Percentiles rank a stretch among this genome's conserved stretches.
These are phyloP conservation scores for Cyprinus carpio DNA, from an alignment of 2,113 vertebrate genomes.

Conservation along the genomic window DNA sequence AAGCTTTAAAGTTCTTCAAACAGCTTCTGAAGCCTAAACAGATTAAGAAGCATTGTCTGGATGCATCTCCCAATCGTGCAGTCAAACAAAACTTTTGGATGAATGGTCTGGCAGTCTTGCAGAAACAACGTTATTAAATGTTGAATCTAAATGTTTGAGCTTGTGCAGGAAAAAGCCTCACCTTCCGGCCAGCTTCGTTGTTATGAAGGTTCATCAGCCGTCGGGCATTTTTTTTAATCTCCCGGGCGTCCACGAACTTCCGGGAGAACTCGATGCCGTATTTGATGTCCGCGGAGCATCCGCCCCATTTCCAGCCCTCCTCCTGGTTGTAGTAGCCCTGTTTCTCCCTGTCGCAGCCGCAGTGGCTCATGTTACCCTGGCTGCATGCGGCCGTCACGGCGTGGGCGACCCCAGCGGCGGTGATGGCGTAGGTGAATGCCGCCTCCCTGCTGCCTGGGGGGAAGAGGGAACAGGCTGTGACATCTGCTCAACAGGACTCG, in stretches of 20 bases:
- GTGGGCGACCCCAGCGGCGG: conserved; percentile 93
- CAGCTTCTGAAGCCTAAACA: conserved; percentile 11
- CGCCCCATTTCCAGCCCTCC: conserved; percentile 99
- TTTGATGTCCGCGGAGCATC: conserved; percentile 95
- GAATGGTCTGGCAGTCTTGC: background rate
- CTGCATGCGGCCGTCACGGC: conserved; percentile 94
- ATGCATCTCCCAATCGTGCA: background rate
- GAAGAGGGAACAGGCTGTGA: conserved; percentile 61
- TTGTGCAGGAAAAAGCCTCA: conserved; percentile 62
- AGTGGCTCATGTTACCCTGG: conserved; percentile 98
- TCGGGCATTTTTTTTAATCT: conserved; percentile 96
- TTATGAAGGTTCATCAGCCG: conserved; percentile 99
- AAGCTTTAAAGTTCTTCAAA: background rate
- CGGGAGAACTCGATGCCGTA: conserved; percentile 97
- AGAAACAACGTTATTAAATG: background rate
- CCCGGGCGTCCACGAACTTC: conserved; percentile 94
- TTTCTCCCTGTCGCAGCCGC: conserved; percentile 97
- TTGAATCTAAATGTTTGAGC: background rate
- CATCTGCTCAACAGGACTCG: conserved; percentile 36
- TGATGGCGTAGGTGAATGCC: conserved; percentile 98
- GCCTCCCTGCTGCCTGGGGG: conserved; percentile 93
- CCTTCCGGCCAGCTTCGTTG: conserved; percentile 98
- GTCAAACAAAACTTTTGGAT: conserved; percentile 8
- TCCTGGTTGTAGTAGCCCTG: conserved; percentile 96
- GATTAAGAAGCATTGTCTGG: conserved; percentile 15